Base-by-base conservation (phyloP, 1,140 invertebrate species). In the Babylonia areolata region DNA sequence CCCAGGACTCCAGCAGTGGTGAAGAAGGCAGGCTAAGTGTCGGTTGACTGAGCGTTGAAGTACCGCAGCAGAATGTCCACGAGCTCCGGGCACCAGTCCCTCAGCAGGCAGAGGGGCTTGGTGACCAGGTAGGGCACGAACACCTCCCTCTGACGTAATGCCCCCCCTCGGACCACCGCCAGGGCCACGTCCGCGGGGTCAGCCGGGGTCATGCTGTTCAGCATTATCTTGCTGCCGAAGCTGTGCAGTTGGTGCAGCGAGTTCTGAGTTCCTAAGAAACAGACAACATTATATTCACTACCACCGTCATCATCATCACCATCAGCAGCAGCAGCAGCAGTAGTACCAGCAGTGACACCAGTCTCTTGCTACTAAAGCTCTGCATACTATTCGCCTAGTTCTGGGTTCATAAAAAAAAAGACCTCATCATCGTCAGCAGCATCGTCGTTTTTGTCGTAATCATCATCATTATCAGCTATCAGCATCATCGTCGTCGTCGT, bases 181-280 rank as follows among this genome's bases (percentile, higher is more conserved):
- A 90, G 86, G 0, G 92, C 92, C 1, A 91, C 90, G 69, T 91
- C 90, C 40, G 86, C 82, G 5, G 92, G 92, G 11, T 78, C 83
- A 3, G 88, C 92, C 1, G 90, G 85, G 20, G 79, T 88, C 69
- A 92, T 23, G 15, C 69, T 51, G 17, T 86, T 84, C 17, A 91
- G 35, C 40, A 92, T 46, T 20, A 85, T 75, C 42, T 88, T 87
- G 54, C 89, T 87, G 54, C 88, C 88, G 85, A 89, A 91, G 64
- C 88, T 84, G 39, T 80, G 71, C 40, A 93, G 80, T 33, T 91
- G 84, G 35, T 75, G 85, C 1, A 93, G 42, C 28, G 92, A 89
- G 87, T 90, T 93, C 40, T 92, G 90, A 77, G 92, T 93, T 23
- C 91, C 92, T 93, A 87, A 15, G 88, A 88, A 51, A 28, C 20